phyloP scores from a whole-genome alignment of 2,888 invertebrate species.

The Ophioninae sp. region DNA sequence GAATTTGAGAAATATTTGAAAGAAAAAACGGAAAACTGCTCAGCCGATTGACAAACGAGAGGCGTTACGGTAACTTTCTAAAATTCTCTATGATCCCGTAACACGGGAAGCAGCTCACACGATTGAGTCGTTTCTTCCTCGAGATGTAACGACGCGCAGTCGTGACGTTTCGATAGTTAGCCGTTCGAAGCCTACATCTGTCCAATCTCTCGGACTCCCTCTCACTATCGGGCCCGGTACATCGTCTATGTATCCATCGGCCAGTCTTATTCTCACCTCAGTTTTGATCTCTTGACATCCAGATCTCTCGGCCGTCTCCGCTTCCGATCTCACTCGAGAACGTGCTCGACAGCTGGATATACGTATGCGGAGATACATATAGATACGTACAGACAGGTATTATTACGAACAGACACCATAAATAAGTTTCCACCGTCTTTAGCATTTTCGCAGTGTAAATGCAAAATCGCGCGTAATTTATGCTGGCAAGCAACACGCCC shows the following conservation, averaged over 20 bases:
- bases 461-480: constrained; percentile 78
- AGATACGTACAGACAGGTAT: neutral
- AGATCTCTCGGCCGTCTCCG: constrained; percentile 6
- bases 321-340: constrained; percentile 10
- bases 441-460: constrained; percentile 76
- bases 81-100: constrained; percentile 18
- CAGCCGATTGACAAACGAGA: neutral
- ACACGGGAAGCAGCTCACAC: constrained; percentile 28
- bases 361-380: neutral
- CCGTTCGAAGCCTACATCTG: constrained; percentile 29
- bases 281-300: constrained; percentile 30
- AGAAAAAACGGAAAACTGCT: neutral
- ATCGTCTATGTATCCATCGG: constrained; percentile 11
- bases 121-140: constrained; percentile 45
- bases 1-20: neutral
- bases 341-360: constrained; percentile 19
- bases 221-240: constrained; percentile 6
- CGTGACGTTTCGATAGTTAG: constrained; percentile 46
- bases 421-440: constrained; percentile 68
- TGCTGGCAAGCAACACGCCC: constrained; percentile 78
- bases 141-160: constrained; percentile 29
- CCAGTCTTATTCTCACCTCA: constrained; percentile 13
- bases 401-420: constrained; percentile 56
- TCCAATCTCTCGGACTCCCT: constrained; percentile 13
- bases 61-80: constrained; percentile 4